Evolutionary conservation across 2,113 vertebrate genomes (phyloP).

Genomic region (Sceloporus undulatus): DNA sequence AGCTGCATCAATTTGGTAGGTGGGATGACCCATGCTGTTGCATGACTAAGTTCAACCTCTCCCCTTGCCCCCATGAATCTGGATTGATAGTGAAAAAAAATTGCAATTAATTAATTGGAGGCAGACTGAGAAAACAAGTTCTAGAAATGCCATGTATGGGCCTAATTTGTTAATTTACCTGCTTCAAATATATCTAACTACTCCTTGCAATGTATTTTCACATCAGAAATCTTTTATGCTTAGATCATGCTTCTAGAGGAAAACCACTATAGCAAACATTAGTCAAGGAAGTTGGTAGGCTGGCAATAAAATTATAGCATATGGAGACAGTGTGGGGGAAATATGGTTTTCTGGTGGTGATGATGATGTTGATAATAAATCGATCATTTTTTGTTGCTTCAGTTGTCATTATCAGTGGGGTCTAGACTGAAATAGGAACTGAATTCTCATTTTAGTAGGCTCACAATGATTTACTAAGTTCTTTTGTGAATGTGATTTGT

Average conservation of each 20-base stretch:
- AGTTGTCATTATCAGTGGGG: slow-evolving; percentile 55
- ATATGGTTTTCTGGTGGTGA: slow-evolving; percentile 43
- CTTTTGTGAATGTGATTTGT: slow-evolving; percentile 44
- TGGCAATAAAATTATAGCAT: slow-evolving; percentile 65
- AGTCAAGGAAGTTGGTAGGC: slow-evolving; percentile 61
- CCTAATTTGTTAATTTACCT: slow-evolving; percentile 39
- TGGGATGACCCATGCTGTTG: not conserved
- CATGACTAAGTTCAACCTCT: not conserved
- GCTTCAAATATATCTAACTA: slow-evolving; percentile 51
- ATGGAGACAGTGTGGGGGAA: slow-evolving; percentile 63
- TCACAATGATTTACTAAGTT: slow-evolving; percentile 50
- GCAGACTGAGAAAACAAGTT: slow-evolving; percentile 19
- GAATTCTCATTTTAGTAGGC: slow-evolving; percentile 40
- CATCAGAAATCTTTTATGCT: slow-evolving; percentile 33
- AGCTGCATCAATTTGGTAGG: not conserved
- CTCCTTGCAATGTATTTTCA: slow-evolving; percentile 40
- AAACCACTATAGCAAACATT: slow-evolving; percentile 46
- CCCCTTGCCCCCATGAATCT: not conserved
- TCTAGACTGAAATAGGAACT: slow-evolving; percentile 48
- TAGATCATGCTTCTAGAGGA: slow-evolving; percentile 35
- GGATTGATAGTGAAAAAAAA: not conserved
- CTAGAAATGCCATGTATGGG: slow-evolving; percentile 33
- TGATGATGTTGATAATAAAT: slow-evolving; percentile 53
- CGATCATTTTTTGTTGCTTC: slow-evolving; percentile 48
- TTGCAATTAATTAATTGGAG: not conserved